These are phyloP conservation scores for Butastur rufipennis DNA, from an alignment of 2,113 vertebrate species.

Conservation along the genomic window DNA sequence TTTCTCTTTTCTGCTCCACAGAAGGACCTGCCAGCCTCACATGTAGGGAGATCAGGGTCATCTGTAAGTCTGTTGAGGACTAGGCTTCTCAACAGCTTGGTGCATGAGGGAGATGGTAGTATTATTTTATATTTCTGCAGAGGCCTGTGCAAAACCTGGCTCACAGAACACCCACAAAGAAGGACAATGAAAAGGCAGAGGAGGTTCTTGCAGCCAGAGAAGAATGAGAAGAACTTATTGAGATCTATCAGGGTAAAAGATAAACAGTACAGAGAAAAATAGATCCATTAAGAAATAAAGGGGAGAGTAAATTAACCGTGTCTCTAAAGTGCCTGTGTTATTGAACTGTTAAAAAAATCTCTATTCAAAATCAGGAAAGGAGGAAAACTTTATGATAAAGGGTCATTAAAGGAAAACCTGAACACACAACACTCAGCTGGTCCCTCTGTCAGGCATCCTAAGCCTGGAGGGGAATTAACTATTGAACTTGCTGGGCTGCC, in stretches of 20 bases:
- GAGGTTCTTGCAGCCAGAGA: neutral
- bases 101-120: neutral
- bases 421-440: neutral
- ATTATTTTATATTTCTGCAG: neutral
- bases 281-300: conserved; percentile 40
- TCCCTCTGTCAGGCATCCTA: neutral
- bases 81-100: neutral
- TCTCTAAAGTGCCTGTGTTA: conserved; percentile 22
- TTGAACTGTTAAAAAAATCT: conserved; percentile 53
- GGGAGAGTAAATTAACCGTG: conserved; percentile 34
- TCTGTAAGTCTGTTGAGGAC: neutral
- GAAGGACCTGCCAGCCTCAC: neutral
- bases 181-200: neutral
- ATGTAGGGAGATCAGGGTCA: neutral
- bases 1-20: neutral
- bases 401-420: conserved; percentile 25
- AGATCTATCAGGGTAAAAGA: neutral
- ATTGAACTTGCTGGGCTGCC: neutral
- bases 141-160: neutral
- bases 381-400: conserved; percentile 43
- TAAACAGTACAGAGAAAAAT: neutral
- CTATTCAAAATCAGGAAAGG: conserved; percentile 29
- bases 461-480: neutral
- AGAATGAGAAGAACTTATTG: neutral
- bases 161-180: neutral